These are phyloP conservation scores for Picus viridis DNA, from an alignment of 2,797 vertebrate species.

Conservation along the genomic window DNA sequence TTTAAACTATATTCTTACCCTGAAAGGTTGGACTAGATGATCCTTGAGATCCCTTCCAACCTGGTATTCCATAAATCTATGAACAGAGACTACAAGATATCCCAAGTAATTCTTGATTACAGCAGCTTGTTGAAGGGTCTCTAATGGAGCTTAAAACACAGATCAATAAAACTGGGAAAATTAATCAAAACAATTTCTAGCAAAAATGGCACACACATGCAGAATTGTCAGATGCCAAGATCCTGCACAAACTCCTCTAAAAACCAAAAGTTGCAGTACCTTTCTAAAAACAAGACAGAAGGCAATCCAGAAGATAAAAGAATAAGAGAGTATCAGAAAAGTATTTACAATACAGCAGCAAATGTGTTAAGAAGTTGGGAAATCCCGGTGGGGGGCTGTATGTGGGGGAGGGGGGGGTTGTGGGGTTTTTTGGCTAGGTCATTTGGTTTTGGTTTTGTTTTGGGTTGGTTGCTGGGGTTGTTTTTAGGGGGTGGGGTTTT, in stretches of 20 bases:
- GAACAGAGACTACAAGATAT: neutral
- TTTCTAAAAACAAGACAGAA: slow-evolving; percentile 5
- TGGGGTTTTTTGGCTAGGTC: no score
- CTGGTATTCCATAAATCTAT: no score
- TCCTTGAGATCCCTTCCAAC: no score
- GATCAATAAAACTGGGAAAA: neutral
- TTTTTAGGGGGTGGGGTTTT: no score
- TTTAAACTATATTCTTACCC: no score
- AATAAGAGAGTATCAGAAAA: neutral
- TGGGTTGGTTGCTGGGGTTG: no score
- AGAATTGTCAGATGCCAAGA: neutral
- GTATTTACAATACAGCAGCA: neutral
- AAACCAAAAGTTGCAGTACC: neutral
- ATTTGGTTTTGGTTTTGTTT: no score
- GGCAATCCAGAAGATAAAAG: neutral
- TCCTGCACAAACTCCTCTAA: slow-evolving; percentile 18
- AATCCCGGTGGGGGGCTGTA: no score
- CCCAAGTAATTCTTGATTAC: neutral
- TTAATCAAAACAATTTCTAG: neutral
- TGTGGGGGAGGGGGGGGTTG: no score
- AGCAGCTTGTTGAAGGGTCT: neutral
- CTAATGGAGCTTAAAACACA: neutral
- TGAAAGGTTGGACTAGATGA: no score
- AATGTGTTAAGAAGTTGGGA: neutral
- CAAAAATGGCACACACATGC: neutral